A percentile compares a stretch with the other conserved stretches of the same genome.
phyloP scores from a whole-genome alignment of 2,888 invertebrate species.

The Ornithoptera alexandrae region DNA sequence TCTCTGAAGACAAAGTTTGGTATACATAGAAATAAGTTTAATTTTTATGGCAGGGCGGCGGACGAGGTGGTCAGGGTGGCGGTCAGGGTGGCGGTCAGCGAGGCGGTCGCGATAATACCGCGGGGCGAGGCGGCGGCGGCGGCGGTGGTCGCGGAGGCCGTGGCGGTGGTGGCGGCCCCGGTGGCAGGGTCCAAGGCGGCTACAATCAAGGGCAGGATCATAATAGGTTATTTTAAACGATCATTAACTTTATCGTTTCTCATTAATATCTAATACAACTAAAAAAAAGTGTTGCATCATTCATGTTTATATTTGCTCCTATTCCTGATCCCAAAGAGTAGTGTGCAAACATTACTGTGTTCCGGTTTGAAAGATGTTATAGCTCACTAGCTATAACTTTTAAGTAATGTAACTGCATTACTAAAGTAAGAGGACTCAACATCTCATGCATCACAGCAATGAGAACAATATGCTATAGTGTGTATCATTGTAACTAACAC shows the following conservation, averaged over 20 bases:
- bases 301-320: no score
- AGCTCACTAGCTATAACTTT: neutral
- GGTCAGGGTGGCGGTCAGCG: slow-evolving; percentile 44
- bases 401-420: no score
- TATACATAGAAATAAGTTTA: neutral
- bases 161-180: slow-evolving; percentile 40
- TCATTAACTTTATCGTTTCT: neutral
- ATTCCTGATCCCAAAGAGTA: no score
- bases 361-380: neutral
- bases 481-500: no score
- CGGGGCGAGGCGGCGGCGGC: slow-evolving; percentile 46
- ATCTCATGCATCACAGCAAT: no score
- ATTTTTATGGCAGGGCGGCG: slow-evolving; percentile 41
- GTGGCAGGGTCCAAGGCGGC: slow-evolving; percentile 61
- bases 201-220: slow-evolving; percentile 57
- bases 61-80: slow-evolving; percentile 51
- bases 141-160: slow-evolving; percentile 47
- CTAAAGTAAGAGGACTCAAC: no score
- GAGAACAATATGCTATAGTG: no score
- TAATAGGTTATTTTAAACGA: slow-evolving; percentile 40
- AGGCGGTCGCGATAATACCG: slow-evolving; percentile 40
- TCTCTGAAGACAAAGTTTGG: neutral
- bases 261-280: no score
- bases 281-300: no score
- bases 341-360: slow-evolving; percentile 5